Percentiles rank a stretch among this genome's conserved stretches.
Conservation (phyloP, 2,797 vertebrate species). For the Anolis apletophallus region DNA sequence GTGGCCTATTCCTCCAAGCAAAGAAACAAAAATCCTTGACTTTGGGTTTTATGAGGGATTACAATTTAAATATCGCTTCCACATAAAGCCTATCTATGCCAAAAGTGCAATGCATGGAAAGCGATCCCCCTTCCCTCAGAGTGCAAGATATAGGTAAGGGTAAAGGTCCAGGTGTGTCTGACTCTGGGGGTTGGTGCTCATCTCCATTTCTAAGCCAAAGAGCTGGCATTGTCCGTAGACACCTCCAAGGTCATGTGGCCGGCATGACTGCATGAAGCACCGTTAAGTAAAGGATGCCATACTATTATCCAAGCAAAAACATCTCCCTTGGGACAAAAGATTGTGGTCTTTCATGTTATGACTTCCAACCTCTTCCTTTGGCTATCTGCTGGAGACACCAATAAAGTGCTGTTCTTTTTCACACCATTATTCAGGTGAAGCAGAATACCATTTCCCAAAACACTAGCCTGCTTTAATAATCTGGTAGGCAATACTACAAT, state of each 20-base stretch:
- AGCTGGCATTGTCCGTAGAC: too few species aligned
- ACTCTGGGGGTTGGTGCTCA: too few species aligned
- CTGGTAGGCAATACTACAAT: conserved; percentile 30
- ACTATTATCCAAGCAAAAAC: neutral
- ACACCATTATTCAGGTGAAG: rapidly evolving
- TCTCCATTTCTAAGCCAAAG: too few species aligned
- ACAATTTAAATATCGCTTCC: neutral
- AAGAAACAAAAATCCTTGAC: neutral
- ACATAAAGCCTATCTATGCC: neutral
- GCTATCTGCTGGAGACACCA: neutral
- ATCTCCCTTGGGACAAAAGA: neutral
- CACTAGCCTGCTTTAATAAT: conserved; percentile 47
- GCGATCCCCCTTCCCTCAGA: neutral
- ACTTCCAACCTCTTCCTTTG: neutral
- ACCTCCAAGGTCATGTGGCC: too few species aligned
- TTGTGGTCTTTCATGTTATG: neutral
- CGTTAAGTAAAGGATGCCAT: neutral
- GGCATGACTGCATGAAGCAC: too few species aligned
- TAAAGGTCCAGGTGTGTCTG: too few species aligned
- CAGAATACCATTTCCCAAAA: neutral
- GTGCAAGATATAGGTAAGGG: too few species aligned
- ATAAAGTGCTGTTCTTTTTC: neutral
- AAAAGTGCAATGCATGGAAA: neutral
- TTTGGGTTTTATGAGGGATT: neutral
- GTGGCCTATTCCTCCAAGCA: neutral